phyloP scores from a whole-genome alignment of 2,888 invertebrate genomes.

The Baccha elongata region DNA sequence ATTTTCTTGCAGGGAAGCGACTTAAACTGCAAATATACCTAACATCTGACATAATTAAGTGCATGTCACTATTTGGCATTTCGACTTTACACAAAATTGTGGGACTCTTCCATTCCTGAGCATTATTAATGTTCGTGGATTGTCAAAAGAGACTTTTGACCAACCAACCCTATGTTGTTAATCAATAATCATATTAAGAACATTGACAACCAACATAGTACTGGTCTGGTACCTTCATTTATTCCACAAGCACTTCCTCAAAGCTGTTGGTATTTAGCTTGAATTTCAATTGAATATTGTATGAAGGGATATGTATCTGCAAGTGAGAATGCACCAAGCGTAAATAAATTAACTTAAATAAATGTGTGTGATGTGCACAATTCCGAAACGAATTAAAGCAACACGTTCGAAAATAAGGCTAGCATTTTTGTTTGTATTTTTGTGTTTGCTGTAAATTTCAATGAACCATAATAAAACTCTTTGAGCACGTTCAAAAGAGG shows the following conservation, averaged over 20 bases:
- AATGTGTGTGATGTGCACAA: constrained; percentile 37
- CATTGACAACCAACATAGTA: too few species aligned
- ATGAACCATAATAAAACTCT: constrained; percentile 40
- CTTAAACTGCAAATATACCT: too few species aligned
- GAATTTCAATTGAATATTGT: background rate
- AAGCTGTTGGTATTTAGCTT: background rate
- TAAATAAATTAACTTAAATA: constrained; percentile 44
- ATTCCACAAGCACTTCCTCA: constrained; percentile 16
- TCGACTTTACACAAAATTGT: too few species aligned
- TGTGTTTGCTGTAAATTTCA: constrained; percentile 28
- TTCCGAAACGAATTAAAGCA: constrained; percentile 16
- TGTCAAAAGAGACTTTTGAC: too few species aligned
- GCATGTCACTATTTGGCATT: too few species aligned
- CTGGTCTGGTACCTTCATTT: too few species aligned
- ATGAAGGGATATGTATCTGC: background rate
- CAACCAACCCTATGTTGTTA: too few species aligned
- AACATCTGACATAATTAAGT: too few species aligned
- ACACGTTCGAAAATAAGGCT: background rate
- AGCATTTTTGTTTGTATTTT: background rate
- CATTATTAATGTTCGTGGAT: too few species aligned
- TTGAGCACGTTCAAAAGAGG: constrained; percentile 45
- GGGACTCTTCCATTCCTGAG: too few species aligned
- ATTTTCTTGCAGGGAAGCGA: too few species aligned
- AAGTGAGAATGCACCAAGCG: constrained; percentile 28
- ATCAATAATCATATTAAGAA: too few species aligned